A percentile compares a stretch with the other conserved stretches of the same genome.
Evolutionary conservation across 2,113 vertebrate genomes (phyloP).

Genomic region (Amblyornis subalaris): DNA sequence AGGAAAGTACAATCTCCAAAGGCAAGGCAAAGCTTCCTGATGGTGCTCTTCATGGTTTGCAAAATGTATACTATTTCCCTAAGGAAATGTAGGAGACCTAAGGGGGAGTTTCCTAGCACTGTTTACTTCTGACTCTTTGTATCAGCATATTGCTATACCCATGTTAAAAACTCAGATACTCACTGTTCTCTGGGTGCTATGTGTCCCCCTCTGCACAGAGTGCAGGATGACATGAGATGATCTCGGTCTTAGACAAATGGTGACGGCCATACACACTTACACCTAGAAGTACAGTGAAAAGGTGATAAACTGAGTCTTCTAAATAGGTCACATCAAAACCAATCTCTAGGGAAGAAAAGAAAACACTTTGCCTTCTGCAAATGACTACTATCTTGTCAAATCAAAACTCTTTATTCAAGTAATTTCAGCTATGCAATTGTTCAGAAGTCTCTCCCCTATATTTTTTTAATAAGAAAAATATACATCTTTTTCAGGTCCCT

Average conservation of each 20-base stretch:
- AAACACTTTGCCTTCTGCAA: neutral
- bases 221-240: neutral
- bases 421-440: neutral
- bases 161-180: neutral
- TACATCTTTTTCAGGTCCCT: neutral
- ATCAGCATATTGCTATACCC: neutral
- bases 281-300: neutral
- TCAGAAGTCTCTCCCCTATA: neutral
- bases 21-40: neutral
- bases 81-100: rapidly evolving
- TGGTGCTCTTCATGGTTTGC: neutral
- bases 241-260: neutral
- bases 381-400: neutral
- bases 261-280: neutral
- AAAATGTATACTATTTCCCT: neutral
- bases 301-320: neutral
- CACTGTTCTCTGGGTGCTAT: neutral
- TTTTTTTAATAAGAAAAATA: neutral
- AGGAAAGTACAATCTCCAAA: neutral
- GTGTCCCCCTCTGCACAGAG: rapidly evolving
- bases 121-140: neutral
- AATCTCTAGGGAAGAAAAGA: neutral
- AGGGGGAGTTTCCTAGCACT: neutral
- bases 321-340: neutral
- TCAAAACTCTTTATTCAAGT: neutral